Conservation (phyloP, 2,797 vertebrate genomes). For the Lophotriccus pileatus region DNA sequence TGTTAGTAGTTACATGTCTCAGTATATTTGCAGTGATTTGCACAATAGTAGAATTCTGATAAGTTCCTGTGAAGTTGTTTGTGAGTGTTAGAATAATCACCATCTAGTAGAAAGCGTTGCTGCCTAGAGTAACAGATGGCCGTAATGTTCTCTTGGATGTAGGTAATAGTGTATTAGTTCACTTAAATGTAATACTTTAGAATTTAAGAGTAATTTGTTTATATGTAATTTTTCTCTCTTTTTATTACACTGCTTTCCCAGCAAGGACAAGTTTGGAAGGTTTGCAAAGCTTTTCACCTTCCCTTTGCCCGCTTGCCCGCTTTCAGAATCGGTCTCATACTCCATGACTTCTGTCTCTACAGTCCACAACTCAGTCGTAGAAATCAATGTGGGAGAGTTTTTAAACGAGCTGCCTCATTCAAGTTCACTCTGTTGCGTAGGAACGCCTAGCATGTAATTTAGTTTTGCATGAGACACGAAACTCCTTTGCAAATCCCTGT, state of each 20-base stretch:
- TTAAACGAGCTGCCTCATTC: conserved; percentile 29
- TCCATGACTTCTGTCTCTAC: conserved; percentile 84
- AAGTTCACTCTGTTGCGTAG: conserved; percentile 49
- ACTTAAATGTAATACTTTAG: conserved; percentile 75
- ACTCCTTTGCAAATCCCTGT: conserved; percentile 10
- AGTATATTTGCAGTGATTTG: neutral
- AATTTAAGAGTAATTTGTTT: conserved; percentile 80
- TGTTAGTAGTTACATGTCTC: conserved; percentile 52
- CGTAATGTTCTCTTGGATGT: conserved; percentile 59
- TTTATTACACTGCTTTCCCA: conserved; percentile 99
- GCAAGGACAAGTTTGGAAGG: conserved; percentile 99
- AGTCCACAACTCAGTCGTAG: conserved; percentile 74
- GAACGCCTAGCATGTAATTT: conserved; percentile 62
- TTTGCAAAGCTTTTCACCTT: conserved; percentile 99
- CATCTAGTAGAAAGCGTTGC: conserved; percentile 52
- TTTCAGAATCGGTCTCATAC: conserved; percentile 85
- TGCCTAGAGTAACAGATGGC: conserved; percentile 54
- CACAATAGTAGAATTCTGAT: conserved; percentile 6
- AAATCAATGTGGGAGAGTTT: conserved; percentile 62
- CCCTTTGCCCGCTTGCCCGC: conserved; percentile 84
- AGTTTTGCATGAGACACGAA: conserved; percentile 67
- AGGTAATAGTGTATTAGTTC: conserved; percentile 68
- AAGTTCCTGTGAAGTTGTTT: conserved; percentile 43
- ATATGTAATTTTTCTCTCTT: conserved; percentile 95
- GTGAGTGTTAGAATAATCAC: conserved; percentile 47